A percentile compares a stretch with the other conserved stretches of the same genome.
Conservation (phyloP, 2,888 invertebrate species). For the Caenorhabditis plicata region DNA sequence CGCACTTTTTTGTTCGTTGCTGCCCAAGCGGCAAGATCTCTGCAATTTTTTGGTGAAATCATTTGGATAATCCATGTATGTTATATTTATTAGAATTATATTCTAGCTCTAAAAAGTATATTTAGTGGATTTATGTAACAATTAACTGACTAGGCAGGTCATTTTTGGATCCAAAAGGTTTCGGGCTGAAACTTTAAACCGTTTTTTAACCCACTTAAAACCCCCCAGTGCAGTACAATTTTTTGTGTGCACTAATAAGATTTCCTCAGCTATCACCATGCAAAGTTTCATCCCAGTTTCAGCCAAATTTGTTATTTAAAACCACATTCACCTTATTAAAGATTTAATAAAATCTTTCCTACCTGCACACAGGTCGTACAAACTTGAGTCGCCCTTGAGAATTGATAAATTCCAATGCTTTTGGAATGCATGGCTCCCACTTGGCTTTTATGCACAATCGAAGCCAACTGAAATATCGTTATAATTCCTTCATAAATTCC, state of each 20-base stretch:
- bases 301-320: too few relatives aligned
- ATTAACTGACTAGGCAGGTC: background rate
- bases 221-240: too few relatives aligned
- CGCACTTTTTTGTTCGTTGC: slow-evolving; percentile 37
- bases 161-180: too few relatives aligned
- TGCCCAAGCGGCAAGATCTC: slow-evolving; percentile 48
- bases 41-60: slow-evolving; percentile 4
- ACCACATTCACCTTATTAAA: too few relatives aligned
- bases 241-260: too few relatives aligned
- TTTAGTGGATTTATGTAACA: too few relatives aligned
- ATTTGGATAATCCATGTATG: background rate
- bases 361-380: slow-evolving; percentile 79
- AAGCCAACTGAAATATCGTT: slow-evolving; percentile 74
- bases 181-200: too few relatives aligned
- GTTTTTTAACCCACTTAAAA: background rate
- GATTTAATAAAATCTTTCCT: too few relatives aligned
- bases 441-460: slow-evolving; percentile 78
- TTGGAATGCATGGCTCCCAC: slow-evolving; percentile 74
- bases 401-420: slow-evolving; percentile 79
- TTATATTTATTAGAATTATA: too few relatives aligned
- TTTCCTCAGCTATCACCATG: too few relatives aligned
- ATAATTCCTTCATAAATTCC: background rate
- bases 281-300: too few relatives aligned
- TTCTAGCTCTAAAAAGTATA: too few relatives aligned
- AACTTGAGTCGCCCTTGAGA: slow-evolving; percentile 88